Conservation (phyloP, 2,888 invertebrate species). For the Bugula neritina region DNA sequence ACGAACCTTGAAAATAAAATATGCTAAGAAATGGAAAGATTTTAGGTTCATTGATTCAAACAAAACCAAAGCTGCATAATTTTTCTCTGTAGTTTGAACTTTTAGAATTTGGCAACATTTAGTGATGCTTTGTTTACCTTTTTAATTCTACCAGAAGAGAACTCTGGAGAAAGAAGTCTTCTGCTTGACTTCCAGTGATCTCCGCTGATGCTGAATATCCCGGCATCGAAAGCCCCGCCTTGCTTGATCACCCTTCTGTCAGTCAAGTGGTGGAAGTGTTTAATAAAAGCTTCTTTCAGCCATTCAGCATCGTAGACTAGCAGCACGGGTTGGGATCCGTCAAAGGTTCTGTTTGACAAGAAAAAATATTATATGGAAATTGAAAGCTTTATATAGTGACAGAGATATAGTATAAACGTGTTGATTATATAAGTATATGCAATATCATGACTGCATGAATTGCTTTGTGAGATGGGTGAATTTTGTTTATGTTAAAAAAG, state of each 20-base stretch:
- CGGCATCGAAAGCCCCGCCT: not conserved
- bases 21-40: too few species aligned
- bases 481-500: too few species aligned
- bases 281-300: conserved; percentile 20
- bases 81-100: too few species aligned
- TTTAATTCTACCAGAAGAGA: conserved; percentile 13
- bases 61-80: too few species aligned
- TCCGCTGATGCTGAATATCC: not conserved
- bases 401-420: too few species aligned
- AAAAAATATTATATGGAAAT: not conserved
- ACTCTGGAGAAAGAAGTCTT: conserved; percentile 12
- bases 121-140: not conserved
- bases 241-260: not conserved
- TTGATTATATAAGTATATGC: too few species aligned
- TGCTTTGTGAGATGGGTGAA: too few species aligned
- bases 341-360: not conserved
- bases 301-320: conserved; percentile 12
- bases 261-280: not conserved
- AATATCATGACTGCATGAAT: too few species aligned
- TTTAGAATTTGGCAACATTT: too few species aligned
- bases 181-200: conserved; percentile 10
- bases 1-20: too few species aligned
- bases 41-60: too few species aligned
- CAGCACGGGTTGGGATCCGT: not conserved
- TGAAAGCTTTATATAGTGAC: too few species aligned